phyloP scores from a whole-genome alignment of 2,113 vertebrate species.

The Gorsachius goisagi region DNA sequence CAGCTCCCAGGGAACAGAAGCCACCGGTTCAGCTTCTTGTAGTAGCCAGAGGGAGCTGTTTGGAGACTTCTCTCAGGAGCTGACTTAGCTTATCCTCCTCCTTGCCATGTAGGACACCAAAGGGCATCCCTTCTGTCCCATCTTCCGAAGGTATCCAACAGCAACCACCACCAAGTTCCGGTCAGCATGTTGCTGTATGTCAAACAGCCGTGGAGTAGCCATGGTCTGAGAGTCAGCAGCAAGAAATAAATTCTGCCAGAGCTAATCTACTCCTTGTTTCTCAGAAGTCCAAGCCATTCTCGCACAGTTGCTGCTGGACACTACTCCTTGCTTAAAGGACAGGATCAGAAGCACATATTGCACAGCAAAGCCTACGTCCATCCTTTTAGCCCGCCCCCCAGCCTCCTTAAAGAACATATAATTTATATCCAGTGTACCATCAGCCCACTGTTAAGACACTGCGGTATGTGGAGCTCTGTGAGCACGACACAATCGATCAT shows the following conservation, averaged over 20 bases:
- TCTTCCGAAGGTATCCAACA: background rate
- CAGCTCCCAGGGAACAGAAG: background rate
- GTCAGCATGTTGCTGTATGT: background rate
- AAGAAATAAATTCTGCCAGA: background rate
- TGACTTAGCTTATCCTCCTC: background rate
- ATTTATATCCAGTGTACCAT: background rate
- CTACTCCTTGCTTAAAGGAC: background rate
- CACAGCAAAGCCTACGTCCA: background rate
- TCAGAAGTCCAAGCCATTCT: background rate
- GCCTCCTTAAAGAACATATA: background rate
- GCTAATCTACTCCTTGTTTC: background rate
- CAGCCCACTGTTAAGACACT: background rate
- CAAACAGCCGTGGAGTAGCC: background rate
- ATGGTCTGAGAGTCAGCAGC: background rate
- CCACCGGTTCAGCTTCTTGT: background rate
- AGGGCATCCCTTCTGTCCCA: background rate
- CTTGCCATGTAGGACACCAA: background rate
- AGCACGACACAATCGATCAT: background rate
- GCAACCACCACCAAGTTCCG: background rate
- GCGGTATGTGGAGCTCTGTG: background rate
- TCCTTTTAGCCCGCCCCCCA: background rate
- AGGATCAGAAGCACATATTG: background rate
- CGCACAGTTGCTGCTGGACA: background rate
- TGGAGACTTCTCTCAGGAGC: background rate
- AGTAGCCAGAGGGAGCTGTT: slow-evolving; percentile 27